These are phyloP conservation scores for Coendou prehensilis DNA, from an alignment of 2,797 vertebrate genomes.

Conservation along the genomic window DNA sequence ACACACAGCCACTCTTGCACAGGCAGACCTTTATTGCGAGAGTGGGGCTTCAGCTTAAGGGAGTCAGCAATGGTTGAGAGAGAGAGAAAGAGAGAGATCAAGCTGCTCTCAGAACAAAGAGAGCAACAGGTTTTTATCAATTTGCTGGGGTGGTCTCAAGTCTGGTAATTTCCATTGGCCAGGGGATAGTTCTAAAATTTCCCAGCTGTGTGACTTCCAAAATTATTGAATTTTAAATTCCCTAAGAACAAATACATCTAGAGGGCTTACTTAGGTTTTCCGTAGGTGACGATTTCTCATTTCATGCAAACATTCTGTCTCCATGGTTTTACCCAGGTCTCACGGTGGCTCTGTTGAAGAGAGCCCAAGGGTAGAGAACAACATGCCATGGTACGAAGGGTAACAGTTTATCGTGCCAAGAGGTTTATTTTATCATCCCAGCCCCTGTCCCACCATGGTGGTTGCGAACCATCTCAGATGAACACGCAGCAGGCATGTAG, in stretches of 20 bases:
- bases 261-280: background rate
- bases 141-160: background rate
- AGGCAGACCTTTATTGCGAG: background rate
- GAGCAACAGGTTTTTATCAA: background rate
- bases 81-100: background rate
- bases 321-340: background rate
- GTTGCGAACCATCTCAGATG: background rate
- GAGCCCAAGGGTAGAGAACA: background rate
- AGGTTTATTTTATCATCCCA: background rate
- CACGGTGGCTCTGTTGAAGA: background rate
- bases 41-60: background rate
- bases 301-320: background rate
- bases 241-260: background rate
- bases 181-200: background rate
- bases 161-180: background rate
- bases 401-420: background rate
- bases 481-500: background rate
- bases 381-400: background rate
- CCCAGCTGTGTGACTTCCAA: background rate
- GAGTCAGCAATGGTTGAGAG: background rate
- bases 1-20: background rate
- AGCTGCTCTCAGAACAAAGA: background rate
- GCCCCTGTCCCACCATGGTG: background rate
- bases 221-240: background rate
- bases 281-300: background rate